phyloP scores from a whole-genome alignment of 2,797 vertebrate species.

The Podargus strigoides region DNA sequence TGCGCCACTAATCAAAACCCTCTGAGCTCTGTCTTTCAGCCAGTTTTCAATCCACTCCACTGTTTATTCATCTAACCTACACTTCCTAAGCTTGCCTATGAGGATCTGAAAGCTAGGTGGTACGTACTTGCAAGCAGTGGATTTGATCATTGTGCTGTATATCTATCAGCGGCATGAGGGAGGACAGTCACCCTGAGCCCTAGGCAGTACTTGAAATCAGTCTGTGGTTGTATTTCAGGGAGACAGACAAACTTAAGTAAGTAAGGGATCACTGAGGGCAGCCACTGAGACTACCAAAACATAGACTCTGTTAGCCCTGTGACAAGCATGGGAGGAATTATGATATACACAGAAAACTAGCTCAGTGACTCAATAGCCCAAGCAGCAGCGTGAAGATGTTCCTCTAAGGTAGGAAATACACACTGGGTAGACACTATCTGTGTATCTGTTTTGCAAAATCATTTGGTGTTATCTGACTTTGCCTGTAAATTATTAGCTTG shows the following conservation, averaged over 20 bases:
- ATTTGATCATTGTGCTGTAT: not conserved
- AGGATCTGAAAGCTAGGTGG: not conserved
- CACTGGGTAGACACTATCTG: not conserved
- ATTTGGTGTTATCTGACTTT: not conserved
- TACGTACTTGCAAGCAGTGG: not conserved
- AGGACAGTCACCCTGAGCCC: not conserved
- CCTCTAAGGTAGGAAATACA: not conserved
- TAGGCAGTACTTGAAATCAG: not conserved
- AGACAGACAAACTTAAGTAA: not conserved
- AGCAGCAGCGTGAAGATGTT: not conserved
- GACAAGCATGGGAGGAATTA: not conserved
- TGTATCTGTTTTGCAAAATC: not conserved
- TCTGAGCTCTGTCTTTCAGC: too few species aligned
- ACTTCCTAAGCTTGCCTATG: too few species aligned
- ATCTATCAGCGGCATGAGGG: not conserved
- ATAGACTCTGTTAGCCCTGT: not conserved
- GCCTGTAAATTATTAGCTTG: not conserved
- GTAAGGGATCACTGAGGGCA: not conserved
- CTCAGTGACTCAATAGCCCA: not conserved
- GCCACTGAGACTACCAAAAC: not conserved
- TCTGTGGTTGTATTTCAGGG: not conserved
- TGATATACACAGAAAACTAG: not conserved
- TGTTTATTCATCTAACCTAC: too few species aligned
- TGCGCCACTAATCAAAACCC: too few species aligned
- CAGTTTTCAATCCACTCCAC: too few species aligned